Evolutionary conservation across 2,113 vertebrate species (phyloP).

Genomic region (Trogon surrucura): DNA sequence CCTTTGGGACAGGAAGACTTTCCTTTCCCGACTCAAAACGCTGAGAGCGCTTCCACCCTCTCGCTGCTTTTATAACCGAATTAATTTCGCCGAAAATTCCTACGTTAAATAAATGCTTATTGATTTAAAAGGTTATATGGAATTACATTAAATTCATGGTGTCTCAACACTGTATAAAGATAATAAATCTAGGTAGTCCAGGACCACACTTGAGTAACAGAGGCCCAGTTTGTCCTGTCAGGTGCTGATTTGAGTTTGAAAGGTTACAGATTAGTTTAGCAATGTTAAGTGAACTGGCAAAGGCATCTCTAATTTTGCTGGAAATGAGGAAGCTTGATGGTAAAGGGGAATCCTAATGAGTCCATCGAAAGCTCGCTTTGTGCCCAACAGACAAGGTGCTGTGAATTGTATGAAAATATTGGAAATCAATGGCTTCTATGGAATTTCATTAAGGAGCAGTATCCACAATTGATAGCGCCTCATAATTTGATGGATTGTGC

Average conservation of each 20-base stretch:
- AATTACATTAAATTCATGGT: constrained; percentile 51
- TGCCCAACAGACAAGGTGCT: constrained; percentile 92
- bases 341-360: constrained; percentile 97
- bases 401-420: constrained; percentile 98
- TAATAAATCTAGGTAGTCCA: constrained; percentile 70
- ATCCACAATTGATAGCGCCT: constrained; percentile 98
- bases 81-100: constrained; percentile 66
- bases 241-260: constrained; percentile 78
- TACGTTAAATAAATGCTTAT: constrained; percentile 65
- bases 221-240: constrained; percentile 75
- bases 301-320: constrained; percentile 93
- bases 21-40: background rate
- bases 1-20: background rate
- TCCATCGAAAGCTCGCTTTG: constrained; percentile 94
- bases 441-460: constrained; percentile 99
- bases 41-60: background rate
- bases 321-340: constrained; percentile 91
- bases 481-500: constrained; percentile 99
- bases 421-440: constrained; percentile 98
- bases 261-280: constrained; percentile 85
- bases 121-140: constrained; percentile 69
- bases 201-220: constrained; percentile 70
- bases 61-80: constrained; percentile 42
- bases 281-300: constrained; percentile 89
- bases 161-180: constrained; percentile 66